Conservation (phyloP, 2,797 vertebrate species). For the Melanogrammus aeglefinus region DNA sequence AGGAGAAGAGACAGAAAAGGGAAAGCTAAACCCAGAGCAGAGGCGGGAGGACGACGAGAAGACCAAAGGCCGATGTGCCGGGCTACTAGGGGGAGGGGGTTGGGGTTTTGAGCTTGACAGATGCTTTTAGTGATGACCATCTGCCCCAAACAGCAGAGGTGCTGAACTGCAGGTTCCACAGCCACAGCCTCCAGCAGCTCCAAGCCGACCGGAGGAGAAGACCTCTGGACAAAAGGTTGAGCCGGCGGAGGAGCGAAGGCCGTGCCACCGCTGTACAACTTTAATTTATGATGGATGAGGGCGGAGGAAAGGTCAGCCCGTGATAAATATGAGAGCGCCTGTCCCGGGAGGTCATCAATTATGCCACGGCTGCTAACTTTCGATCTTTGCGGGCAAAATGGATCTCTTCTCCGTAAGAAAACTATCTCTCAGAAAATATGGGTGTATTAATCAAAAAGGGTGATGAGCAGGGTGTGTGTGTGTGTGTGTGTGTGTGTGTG, state of each 20-base stretch:
- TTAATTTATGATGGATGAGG: slow-evolving; percentile 97
- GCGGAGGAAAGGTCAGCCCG: slow-evolving; percentile 87
- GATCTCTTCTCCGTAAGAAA: slow-evolving; percentile 78
- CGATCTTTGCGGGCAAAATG: slow-evolving; percentile 78
- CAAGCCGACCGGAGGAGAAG: slow-evolving; percentile 77
- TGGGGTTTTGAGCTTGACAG: slow-evolving; percentile 76
- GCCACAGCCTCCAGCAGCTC: slow-evolving; percentile 69
- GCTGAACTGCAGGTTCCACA: slow-evolving; percentile 77
- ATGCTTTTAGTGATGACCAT: slow-evolving; percentile 78
- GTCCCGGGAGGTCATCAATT: slow-evolving; percentile 88
- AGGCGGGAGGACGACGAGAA: neutral
- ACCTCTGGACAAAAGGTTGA: slow-evolving; percentile 86
- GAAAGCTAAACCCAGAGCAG: too few relatives aligned
- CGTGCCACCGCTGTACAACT: slow-evolving; percentile 83
- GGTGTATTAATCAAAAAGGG: slow-evolving; percentile 74
- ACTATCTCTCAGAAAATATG: slow-evolving; percentile 80
- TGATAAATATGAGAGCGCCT: slow-evolving; percentile 85
- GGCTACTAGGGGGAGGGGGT: slow-evolving; percentile 28
- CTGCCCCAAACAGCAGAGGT: slow-evolving; percentile 80
- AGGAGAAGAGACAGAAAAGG: too few relatives aligned
- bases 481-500: too few relatives aligned
- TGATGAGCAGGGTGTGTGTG: slow-evolving; percentile 23
- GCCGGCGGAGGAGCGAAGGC: slow-evolving; percentile 77
- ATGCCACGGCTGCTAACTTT: slow-evolving; percentile 80
- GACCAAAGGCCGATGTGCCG: slow-evolving; percentile 52